Evolutionary conservation across 2,797 vertebrate species (phyloP), one percentile per base, ranked within the genome.

Genomic region (Pangasius mekongensis): DNA sequence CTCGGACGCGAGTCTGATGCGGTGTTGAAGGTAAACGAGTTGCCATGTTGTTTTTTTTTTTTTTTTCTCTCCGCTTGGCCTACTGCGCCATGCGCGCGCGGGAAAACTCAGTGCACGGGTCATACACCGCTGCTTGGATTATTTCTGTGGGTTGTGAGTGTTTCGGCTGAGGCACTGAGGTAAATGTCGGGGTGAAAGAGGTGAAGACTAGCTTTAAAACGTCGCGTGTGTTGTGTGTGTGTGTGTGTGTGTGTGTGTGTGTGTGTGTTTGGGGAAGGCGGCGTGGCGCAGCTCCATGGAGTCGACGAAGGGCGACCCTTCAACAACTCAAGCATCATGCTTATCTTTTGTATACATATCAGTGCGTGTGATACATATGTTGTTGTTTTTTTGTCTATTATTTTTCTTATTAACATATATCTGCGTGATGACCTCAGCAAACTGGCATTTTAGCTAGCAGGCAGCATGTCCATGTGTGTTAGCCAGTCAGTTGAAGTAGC

Each of bases 81-180:
- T 91, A 93, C 86, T 92, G 91, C 95, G 95, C 93, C 94, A 94
- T 94, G 93, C 91, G 92, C 93, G 43, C 91, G 86, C 90, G 87
- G 91, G 93, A 91, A 91, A 91, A n/a, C 39, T 81, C 87, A 3
- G 60, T 18, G 39, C 0, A 24, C 39, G 2, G 4, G 4, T 83
- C 30, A 11, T 20, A 10, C 10, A 20, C 3, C 1, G 13, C 0
- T 2, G 62, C 3, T 49, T 30, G 13, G 27, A 20, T 22, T 5
- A 6, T 66, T 49, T 30, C 36, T 5, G 3, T 13, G 20, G 43
- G 43, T 1, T 47, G 39, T 27, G 24, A 64, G 56, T 58, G 71
- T 90, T 83, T 27, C 0, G 11, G 2, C n/a, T 22, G 60, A 11
- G 10, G 30, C 27, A 16, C 22, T 7, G 22, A 16, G 56, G 20